phyloP scores from a whole-genome alignment of 2,888 invertebrate genomes.

The Drosophila subquinaria region DNA sequence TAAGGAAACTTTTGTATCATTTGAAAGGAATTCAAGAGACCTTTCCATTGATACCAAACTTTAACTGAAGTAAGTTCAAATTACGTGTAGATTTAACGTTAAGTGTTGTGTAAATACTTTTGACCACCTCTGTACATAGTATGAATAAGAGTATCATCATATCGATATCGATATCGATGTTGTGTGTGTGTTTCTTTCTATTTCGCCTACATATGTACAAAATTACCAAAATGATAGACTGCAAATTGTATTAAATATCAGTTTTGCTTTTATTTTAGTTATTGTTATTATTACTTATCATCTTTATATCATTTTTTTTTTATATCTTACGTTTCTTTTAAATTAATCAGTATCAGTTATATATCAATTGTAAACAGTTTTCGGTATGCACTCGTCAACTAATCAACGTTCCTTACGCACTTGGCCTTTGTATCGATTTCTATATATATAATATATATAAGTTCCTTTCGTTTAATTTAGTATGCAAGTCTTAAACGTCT shows the following conservation, averaged over 20 bases:
- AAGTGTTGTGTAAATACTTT: no score
- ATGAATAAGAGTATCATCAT: background rate
- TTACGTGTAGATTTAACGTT: no score
- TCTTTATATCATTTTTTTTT: slow-evolving; percentile 33
- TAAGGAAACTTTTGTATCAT: no score
- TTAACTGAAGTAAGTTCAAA: no score
- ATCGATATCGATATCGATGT: slow-evolving; percentile 7
- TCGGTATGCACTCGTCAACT: slow-evolving; percentile 52
- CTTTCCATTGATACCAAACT: no score
- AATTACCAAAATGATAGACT: slow-evolving; percentile 56
- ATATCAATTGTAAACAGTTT: slow-evolving; percentile 74
- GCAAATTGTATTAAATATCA: slow-evolving; percentile 75
- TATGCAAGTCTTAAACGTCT: slow-evolving; percentile 35
- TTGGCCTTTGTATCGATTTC: slow-evolving; percentile 52
- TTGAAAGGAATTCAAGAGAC: no score
- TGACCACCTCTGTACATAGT: no score
- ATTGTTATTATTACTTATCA: slow-evolving; percentile 71
- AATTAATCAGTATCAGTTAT: slow-evolving; percentile 48
- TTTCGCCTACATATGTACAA: slow-evolving; percentile 5
- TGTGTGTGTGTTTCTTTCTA: slow-evolving; percentile 27
- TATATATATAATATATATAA: slow-evolving; percentile 33
- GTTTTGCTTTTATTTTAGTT: slow-evolving; percentile 74
- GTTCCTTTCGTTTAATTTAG: slow-evolving; percentile 43
- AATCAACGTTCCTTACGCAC: slow-evolving; percentile 52
- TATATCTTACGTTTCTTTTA: slow-evolving; percentile 34